phyloP scores from a whole-genome alignment of 2,113 vertebrate species.

The Monopterus albus region DNA sequence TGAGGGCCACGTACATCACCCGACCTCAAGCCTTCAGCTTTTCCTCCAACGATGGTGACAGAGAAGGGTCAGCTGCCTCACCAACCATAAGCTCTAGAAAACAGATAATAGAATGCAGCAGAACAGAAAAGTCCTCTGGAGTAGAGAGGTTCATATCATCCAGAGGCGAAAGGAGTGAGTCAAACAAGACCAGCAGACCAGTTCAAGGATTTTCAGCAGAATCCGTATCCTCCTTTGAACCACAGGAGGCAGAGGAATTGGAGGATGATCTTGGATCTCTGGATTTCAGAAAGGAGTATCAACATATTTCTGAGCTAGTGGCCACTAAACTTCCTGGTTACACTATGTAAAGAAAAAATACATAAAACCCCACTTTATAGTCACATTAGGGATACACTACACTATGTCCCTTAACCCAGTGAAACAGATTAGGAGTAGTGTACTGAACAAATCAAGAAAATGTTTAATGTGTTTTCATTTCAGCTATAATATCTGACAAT shows the following conservation, averaged over 20 bases:
- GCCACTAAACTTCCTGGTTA: constrained; percentile 90
- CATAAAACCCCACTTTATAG: background rate
- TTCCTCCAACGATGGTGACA: constrained; percentile 66
- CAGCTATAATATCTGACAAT: background rate
- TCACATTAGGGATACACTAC: background rate
- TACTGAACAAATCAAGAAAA: background rate
- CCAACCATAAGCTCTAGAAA: constrained; percentile 35
- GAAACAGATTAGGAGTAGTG: background rate
- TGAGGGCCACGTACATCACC: constrained; percentile 71
- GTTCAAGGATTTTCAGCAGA: constrained; percentile 68
- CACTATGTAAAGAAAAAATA: constrained; percentile 81
- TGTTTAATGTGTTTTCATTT: background rate
- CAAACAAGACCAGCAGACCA: constrained; percentile 64
- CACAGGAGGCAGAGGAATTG: constrained; percentile 67
- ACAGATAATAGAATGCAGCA: background rate
- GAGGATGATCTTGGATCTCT: constrained; percentile 79
- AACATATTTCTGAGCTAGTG: constrained; percentile 89
- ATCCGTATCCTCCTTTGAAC: constrained; percentile 65
- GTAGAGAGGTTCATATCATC: constrained; percentile 32
- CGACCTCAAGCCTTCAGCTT: constrained; percentile 60
- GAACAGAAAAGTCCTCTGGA: constrained; percentile 26
- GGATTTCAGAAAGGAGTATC: constrained; percentile 80
- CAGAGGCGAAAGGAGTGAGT: constrained; percentile 45
- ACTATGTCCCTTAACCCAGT: background rate
- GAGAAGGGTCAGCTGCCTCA: constrained; percentile 21